Evolutionary conservation across 2,888 invertebrate genomes (phyloP).

Genomic region (Eupeodes latifasciatus): DNA sequence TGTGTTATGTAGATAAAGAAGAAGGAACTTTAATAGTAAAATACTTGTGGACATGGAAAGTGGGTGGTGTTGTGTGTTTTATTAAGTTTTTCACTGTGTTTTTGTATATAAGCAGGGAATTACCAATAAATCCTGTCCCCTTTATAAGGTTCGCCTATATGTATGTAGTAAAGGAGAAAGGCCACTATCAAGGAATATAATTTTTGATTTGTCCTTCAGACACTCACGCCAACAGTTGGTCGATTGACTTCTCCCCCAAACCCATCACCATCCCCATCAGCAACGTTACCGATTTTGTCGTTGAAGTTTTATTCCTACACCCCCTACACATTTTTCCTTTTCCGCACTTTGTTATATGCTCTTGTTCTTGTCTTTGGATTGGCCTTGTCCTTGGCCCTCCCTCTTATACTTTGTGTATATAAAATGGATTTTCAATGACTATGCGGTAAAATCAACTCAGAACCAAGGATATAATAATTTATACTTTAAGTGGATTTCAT

Average conservation of each 20-base stretch:
- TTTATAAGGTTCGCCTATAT: not conserved
- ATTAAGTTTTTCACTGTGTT: conserved; percentile 16
- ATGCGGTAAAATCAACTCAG: not conserved
- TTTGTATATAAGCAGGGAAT: conserved; percentile 19
- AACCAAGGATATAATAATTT: not conserved
- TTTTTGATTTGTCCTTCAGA: conserved; percentile 55
- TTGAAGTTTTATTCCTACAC: not conserved
- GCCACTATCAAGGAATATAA: conserved; percentile 9
- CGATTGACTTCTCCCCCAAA: conserved; percentile 17
- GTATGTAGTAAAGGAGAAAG: not conserved
- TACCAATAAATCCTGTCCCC: conserved; percentile 24
- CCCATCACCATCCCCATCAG: not conserved
- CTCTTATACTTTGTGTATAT: not conserved
- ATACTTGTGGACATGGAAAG: not conserved
- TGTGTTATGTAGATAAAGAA: conserved; percentile 32
- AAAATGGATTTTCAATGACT: conserved; percentile 7
- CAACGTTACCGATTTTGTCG: not conserved
- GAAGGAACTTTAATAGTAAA: not conserved
- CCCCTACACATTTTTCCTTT: not conserved
- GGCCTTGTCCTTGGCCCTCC: conserved; percentile 32
- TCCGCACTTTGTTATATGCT: not conserved
- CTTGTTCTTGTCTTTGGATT: conserved; percentile 3
- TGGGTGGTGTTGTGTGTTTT: conserved; percentile 2
- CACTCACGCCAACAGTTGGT: conserved; percentile 58
- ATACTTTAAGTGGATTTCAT: conserved; percentile 61